Evolutionary conservation across 2,888 invertebrate genomes (phyloP).

Genomic region (Lithophane leautieri): DNA sequence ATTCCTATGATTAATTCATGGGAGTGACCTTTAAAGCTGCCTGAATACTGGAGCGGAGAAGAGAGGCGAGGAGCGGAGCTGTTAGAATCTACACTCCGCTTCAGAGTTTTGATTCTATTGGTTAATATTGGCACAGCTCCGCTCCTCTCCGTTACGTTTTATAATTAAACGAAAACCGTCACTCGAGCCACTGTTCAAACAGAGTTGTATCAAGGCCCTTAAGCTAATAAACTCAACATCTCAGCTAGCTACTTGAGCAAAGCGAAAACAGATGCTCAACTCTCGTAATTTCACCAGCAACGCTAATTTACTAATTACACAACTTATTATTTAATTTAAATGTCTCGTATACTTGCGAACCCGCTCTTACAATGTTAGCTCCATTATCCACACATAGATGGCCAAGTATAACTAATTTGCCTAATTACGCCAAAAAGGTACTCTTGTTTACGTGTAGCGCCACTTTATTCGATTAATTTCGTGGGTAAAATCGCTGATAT

Average conservation of each 20-base stretch:
- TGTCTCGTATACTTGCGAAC: conserved; percentile 51
- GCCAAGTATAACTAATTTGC: conserved; percentile 49
- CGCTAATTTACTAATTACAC: conserved; percentile 66
- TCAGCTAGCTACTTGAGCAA: conserved; percentile 32
- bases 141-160: not conserved
- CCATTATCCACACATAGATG: conserved; percentile 47
- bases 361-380: conserved; percentile 31
- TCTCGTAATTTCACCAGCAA: conserved; percentile 51
- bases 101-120: no score
- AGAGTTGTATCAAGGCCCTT: conserved; percentile 20
- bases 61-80: no score
- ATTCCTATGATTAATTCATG: no score
- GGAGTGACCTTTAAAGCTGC: no score
- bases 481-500: conserved; percentile 51
- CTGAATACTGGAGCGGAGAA: no score
- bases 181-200: not conserved
- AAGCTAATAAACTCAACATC: conserved; percentile 41
- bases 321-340: conserved; percentile 68
- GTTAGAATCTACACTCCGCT: no score
- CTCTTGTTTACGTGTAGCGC: conserved; percentile 50
- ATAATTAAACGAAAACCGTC: conserved; percentile 1
- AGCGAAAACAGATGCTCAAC: conserved; percentile 61
- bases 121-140: no score
- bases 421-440: conserved; percentile 63
- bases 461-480: conserved; percentile 60